Percentiles rank a stretch among this genome's conserved stretches.
Conservation (phyloP, 2,888 invertebrate species). For the Cantharis lateralis region DNA sequence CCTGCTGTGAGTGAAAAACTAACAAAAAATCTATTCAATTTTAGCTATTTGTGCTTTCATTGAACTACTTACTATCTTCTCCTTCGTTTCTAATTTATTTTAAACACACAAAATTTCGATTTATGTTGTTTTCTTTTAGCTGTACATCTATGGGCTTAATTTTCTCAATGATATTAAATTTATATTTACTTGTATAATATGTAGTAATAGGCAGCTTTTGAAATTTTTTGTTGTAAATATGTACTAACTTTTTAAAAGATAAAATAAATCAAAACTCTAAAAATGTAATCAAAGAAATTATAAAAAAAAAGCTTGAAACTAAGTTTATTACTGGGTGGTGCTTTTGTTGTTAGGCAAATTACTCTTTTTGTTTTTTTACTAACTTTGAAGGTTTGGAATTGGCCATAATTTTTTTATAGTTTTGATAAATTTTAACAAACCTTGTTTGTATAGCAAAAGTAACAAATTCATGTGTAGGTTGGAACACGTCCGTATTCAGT, state of each 20-base stretch:
- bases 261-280: background rate
- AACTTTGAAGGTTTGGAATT: background rate
- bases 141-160: background rate
- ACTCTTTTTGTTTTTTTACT: background rate
- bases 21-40: conserved; percentile 9
- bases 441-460: background rate
- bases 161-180: background rate
- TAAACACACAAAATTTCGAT: background rate
- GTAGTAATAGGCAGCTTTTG: background rate
- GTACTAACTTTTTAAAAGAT: background rate
- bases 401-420: background rate
- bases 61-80: background rate
- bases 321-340: background rate
- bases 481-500: background rate
- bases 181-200: background rate
- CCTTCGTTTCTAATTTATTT: background rate
- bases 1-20: conserved; percentile 51
- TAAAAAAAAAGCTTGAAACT: background rate
- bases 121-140: background rate
- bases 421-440: background rate
- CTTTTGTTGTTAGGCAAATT: background rate
- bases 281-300: background rate
- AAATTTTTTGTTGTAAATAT: background rate
- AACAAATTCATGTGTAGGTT: background rate
- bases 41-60: conserved; percentile 6